phyloP scores from a whole-genome alignment of 2,797 vertebrate species.

The Scleropages formosus region DNA sequence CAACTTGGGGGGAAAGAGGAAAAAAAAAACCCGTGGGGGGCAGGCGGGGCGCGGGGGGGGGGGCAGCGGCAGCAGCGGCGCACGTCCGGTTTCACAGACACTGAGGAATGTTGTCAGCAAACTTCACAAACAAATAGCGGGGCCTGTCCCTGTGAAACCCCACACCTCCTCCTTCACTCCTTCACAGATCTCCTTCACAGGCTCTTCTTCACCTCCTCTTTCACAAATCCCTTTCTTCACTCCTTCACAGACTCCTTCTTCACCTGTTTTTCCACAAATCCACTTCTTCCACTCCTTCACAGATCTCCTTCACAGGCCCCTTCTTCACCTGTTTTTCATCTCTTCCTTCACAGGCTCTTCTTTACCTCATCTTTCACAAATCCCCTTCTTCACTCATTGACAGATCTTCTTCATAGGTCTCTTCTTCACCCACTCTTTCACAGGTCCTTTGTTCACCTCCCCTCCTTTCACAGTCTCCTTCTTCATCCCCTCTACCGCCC shows the following conservation, averaged over 20 bases:
- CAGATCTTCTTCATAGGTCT: too few species aligned
- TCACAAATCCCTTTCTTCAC: neutral
- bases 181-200: neutral
- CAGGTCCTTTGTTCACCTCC: neutral
- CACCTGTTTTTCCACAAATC: neutral
- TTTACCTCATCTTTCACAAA: too few species aligned
- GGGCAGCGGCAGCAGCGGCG: too few species aligned
- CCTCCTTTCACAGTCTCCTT: neutral
- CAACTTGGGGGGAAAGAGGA: conserved; percentile 50
- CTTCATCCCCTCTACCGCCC: neutral
- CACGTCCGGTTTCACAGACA: conserved; percentile 52
- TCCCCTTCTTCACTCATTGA: neutral
- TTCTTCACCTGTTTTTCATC: neutral
- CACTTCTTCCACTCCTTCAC: neutral
- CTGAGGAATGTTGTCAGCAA: conserved; percentile 55
- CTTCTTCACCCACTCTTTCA: conserved; percentile 9
- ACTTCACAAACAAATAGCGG: conserved; percentile 50
- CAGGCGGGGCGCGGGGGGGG: conserved; percentile 37
- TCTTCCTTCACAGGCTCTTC: neutral
- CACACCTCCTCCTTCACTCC: neutral
- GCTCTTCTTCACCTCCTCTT: too few species aligned
- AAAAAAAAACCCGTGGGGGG: too few species aligned
- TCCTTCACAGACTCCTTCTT: neutral
- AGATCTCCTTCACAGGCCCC: neutral
- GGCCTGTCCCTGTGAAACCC: conserved; percentile 22